Evolutionary conservation across 2,797 vertebrate genomes (phyloP), one percentile per base, ranked within the genome.

Genomic region (Epinephelus malabaricus): DNA sequence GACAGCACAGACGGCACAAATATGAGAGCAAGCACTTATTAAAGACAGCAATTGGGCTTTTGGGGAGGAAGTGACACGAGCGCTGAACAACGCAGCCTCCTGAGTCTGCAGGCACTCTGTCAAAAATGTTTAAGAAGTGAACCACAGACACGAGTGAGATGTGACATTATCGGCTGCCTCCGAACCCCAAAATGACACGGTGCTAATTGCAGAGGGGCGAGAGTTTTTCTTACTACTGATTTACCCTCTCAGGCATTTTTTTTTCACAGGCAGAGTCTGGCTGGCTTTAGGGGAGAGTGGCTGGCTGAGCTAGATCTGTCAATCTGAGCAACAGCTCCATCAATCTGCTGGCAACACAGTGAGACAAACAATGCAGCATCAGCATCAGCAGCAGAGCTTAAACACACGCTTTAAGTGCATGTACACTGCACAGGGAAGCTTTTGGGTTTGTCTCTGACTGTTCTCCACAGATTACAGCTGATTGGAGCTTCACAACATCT

Each of bases 301-400:
- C 66, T 51, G 72, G 21, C 77, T 82, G 87, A 78, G 68, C 84
- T 62, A 69, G 78, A 90, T 85, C 86, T 89, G 92, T 92, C 92
- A 86, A 82, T 89, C 76, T 54, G 65, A 83, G 69, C 76, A 19
- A 21, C 73, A 3, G 70, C 73, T 84, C 87, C 87, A 89, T 92
- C 88, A 87, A 87, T 92, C 88, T 87, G 84, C 68, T 13, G 67
- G 43, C 69, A 56, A 64, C 66, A 64, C 40, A 21, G 38, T 13
- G 68, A 83, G 78, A 73, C 58, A 59, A 79, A 86, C 84, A 79
- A 76, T 40, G 81, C 85, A 6, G n/a, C 58, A 25, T 85, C 84
- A 88, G 87, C 89, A 69, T 30, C 71, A 27, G 38, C 73, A 60
- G 67, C 76, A 46, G 25, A 79, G 67, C 76, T 50, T 23, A 79